Conservation (phyloP, 2,888 invertebrate species). For the Ecliptopera silaceata region DNA sequence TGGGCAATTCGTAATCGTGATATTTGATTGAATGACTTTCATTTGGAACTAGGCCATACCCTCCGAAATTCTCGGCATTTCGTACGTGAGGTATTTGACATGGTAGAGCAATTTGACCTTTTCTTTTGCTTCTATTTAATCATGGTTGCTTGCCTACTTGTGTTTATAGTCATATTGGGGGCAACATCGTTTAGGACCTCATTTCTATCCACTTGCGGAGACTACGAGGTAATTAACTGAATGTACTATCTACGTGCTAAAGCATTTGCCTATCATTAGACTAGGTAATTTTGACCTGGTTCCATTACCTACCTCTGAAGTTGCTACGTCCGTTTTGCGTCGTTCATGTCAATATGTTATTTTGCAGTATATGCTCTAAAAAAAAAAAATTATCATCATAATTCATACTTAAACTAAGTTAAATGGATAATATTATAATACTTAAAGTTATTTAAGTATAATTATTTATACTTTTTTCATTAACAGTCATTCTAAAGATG, state of each 20-base stretch:
- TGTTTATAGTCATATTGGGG: too few species aligned
- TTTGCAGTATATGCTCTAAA: neutral
- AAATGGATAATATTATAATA: too few species aligned
- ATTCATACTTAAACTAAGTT: neutral
- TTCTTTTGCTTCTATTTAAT: neutral
- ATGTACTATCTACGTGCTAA: neutral
- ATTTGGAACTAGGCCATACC: neutral
- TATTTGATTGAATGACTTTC: constrained; percentile 12
- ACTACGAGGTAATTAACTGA: neutral
- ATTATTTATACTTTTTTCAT: too few species aligned
- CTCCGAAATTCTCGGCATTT: neutral
- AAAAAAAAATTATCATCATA: neutral
- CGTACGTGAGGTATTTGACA: constrained; percentile 1
- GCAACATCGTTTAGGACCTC: neutral
- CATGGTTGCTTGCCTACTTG: too few species aligned
- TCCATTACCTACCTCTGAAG: constrained; percentile 4
- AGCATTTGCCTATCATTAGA: constrained; percentile 11
- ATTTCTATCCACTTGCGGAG: neutral
- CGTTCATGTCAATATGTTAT: neutral
- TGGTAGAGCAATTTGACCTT: neutral
- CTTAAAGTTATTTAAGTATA: too few species aligned
- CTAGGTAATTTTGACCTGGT: constrained; percentile 18
- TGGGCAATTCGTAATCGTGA: neutral
- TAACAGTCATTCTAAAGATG: too few species aligned
- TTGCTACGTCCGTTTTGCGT: neutral